phyloP scores from a whole-genome alignment of 2,113 vertebrate species.

The Recurvirostra avosetta region DNA sequence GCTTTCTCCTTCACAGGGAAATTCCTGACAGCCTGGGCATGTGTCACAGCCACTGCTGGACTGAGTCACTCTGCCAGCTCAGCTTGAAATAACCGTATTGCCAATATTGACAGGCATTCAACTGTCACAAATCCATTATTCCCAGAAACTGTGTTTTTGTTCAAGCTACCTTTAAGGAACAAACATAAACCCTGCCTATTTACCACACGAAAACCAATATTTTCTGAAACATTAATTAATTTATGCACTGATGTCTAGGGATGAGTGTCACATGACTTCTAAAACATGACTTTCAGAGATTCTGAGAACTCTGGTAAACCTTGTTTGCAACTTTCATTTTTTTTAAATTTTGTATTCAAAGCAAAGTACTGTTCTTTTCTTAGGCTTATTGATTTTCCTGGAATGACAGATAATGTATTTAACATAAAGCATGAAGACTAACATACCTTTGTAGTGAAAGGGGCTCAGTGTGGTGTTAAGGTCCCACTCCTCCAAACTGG shows the following conservation, averaged over 20 bases:
- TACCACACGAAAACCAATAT: not conserved
- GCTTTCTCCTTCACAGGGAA: not conserved
- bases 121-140: not conserved
- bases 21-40: not conserved
- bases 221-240: not conserved
- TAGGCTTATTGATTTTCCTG: not conserved
- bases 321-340: not conserved
- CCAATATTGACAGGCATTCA: not conserved
- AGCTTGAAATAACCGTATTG: not conserved
- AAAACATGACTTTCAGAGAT: not conserved
- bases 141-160: not conserved
- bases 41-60: not conserved
- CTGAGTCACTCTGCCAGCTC: not conserved
- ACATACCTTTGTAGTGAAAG: not conserved
- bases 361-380: not conserved
- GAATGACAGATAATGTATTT: not conserved
- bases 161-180: not conserved
- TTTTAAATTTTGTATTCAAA: not conserved
- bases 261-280: not conserved
- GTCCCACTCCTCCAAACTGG: not conserved
- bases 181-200: not conserved
- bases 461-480: not conserved
- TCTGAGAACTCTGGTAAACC: not conserved
- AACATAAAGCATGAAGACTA: not conserved
- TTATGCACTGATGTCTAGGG: not conserved